phyloP scores from a whole-genome alignment of 2,888 invertebrate species.

The Cryptosula pallasiana region DNA sequence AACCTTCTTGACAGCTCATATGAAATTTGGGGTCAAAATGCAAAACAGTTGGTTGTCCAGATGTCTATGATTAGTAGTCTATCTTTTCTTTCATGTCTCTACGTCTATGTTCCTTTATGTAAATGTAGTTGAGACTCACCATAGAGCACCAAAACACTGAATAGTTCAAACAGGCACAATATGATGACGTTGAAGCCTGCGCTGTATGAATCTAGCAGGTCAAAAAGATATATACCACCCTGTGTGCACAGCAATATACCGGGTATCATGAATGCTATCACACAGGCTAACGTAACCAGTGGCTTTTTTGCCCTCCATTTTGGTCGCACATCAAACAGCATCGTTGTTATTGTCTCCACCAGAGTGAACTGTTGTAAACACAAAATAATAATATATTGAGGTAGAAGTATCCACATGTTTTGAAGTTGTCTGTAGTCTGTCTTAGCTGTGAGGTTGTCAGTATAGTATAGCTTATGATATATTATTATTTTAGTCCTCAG shows the following conservation, averaged over 20 bases:
- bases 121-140: conserved; percentile 30
- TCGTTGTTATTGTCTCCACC: conserved; percentile 46
- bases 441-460: no score
- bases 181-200: conserved; percentile 58
- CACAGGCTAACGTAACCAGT: conserved; percentile 36
- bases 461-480: no score
- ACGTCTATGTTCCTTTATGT: no score
- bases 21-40: no score
- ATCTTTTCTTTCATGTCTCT: no score
- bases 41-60: no score
- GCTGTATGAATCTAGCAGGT: conserved; percentile 57
- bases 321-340: conserved; percentile 44
- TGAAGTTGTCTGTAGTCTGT: no score
- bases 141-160: conserved; percentile 66
- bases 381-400: no score
- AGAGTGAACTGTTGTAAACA: conserved; percentile 43
- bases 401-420: no score
- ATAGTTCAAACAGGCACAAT: conserved; percentile 66
- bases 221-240: conserved; percentile 56
- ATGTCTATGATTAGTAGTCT: no score
- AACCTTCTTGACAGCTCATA: no score
- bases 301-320: conserved; percentile 41
- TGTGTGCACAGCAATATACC: conserved; percentile 29
- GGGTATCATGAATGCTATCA: neutral
- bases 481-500: no score